Percentiles rank a stretch among this genome's conserved stretches.
Conservation (phyloP, 2,113 vertebrate genomes). For the Protomyctophum bolini region DNA sequence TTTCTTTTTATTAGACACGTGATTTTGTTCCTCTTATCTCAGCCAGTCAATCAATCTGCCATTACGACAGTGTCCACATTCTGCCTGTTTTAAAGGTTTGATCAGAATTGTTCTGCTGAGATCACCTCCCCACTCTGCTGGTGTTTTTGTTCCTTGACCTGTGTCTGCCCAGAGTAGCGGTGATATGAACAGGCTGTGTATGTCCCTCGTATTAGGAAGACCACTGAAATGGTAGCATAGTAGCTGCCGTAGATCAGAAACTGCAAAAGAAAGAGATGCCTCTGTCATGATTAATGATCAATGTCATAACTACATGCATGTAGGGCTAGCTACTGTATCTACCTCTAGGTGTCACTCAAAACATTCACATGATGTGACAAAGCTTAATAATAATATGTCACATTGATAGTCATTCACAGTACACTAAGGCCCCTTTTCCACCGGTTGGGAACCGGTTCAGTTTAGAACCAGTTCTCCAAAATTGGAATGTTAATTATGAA, state of each 20-base stretch:
- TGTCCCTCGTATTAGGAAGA: conserved; percentile 69
- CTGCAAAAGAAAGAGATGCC: conserved; percentile 43
- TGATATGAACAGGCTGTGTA: conserved; percentile 57
- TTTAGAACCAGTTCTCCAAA: too few relatives aligned
- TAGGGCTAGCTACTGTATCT: neutral
- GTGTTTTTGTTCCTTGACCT: neutral
- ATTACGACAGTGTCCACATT: too few relatives aligned
- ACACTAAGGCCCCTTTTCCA: too few relatives aligned
- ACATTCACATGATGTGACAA: too few relatives aligned
- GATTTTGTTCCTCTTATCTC: too few relatives aligned
- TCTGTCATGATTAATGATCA: neutral
- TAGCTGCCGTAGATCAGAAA: conserved; percentile 76
- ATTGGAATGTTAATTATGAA: too few relatives aligned
- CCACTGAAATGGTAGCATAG: conserved; percentile 66
- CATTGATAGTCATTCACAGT: too few relatives aligned
- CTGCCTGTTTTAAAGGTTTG: neutral
- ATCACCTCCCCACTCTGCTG: conserved; percentile 31
- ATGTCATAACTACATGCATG: neutral
- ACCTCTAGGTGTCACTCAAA: conserved; percentile 51
- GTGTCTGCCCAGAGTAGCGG: neutral
- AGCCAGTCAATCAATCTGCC: too few relatives aligned
- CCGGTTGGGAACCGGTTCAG: too few relatives aligned
- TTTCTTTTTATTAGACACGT: too few relatives aligned
- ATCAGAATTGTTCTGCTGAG: conserved; percentile 47
- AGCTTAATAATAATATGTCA: too few relatives aligned